These are phyloP conservation scores for Eidolon helvum DNA, from an alignment of 2,113 vertebrate genomes.

Conservation along the genomic window DNA sequence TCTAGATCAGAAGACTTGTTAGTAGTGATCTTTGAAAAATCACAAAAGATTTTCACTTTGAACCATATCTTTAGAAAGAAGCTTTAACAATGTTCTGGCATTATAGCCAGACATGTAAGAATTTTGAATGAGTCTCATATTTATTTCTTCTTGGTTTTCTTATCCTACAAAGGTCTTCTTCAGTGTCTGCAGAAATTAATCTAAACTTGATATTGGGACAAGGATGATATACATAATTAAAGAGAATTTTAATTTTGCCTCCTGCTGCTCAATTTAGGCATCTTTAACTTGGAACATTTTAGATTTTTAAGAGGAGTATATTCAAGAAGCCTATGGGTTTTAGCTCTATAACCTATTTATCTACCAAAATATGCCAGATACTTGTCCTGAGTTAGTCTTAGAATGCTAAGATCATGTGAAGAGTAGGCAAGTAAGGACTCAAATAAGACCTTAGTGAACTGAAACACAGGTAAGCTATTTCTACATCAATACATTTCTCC, in stretches of 20 bases:
- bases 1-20: background rate
- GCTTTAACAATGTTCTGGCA: background rate
- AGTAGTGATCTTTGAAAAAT: background rate
- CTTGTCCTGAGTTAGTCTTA: constrained; percentile 49
- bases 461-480: constrained; percentile 2
- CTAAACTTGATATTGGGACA: constrained; percentile 29
- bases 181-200: constrained; percentile 19
- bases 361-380: constrained; percentile 36
- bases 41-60: constrained; percentile 22
- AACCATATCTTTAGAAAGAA: constrained; percentile 10
- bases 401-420: constrained; percentile 43
- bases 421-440: constrained; percentile 14
- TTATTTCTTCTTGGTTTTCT: background rate
- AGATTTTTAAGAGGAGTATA: constrained; percentile 33
- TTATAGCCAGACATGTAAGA: background rate
- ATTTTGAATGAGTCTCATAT: constrained; percentile 40
- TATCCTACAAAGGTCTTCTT: constrained; percentile 12
- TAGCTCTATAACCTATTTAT: constrained; percentile 27
- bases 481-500: constrained; percentile 33
- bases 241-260: constrained; percentile 45
- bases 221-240: background rate
- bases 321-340: background rate
- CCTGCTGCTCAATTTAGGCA: background rate
- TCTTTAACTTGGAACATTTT: constrained; percentile 47
- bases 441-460: background rate